Base-by-base conservation (phyloP, 2,113 vertebrate species). In the Delphinus delphis region DNA sequence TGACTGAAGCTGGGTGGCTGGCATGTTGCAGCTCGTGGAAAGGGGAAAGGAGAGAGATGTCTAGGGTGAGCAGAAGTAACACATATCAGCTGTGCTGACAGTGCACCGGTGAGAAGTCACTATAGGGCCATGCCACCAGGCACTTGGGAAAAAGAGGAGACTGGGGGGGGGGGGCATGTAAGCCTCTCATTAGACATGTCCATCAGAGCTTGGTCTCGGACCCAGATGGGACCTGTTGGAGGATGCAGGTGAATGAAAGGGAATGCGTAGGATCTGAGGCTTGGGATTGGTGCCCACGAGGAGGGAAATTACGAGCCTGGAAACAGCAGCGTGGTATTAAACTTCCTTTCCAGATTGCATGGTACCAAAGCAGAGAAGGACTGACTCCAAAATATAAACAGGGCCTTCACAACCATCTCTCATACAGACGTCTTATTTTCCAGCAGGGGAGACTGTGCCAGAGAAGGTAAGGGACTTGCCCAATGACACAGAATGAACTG, bases 141-240 rank as follows among this genome's bases (percentile, higher is more conserved):
- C 21, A 4, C 68, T 2, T 23, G 44, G 53, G 70, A 36, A 13
- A 31, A 55, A 76, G 47, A 36, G 67, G 87, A 17, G 88, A 25
- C 11, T 50, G 41, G 41, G 0, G 38, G 1, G 18, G 18, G 88
- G 3, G 4, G 25, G 4, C 53, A 0, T 0, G 6, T 1, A 5
- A 31, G 80, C 26, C 62, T 41, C 31, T 44, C 14, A 3, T n/a
- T 18, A 20, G n/a, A 21, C 4, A 10, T 12, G 38, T 28, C 20
- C 47, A 3, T n/a, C 3, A 12, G 44, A 58, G n/a, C 47, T 3
- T 21, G 38, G 83, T 31, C 92, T 88, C 25, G 62, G 13, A 20
- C 38, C 33, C 62, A 25, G 70, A 5, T 25, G 14, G 31, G 12
- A 13, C 36, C 47, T 31, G 23, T 20, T 62, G 20, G 47, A 31